phyloP scores from a whole-genome alignment of 2,797 vertebrate genomes.

The Miichthys miiuy region DNA sequence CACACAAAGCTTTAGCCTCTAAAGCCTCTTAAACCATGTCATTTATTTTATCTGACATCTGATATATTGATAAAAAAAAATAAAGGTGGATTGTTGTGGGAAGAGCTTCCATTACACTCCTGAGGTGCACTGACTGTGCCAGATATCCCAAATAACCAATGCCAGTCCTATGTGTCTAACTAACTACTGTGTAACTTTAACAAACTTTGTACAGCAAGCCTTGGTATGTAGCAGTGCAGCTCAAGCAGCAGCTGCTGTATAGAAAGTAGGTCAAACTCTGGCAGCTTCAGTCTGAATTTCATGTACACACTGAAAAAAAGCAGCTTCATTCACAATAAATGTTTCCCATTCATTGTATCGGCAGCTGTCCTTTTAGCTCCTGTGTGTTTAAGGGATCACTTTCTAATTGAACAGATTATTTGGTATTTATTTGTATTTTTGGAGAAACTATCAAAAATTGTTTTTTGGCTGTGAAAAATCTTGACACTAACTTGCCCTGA shows the following conservation, averaged over 20 bases:
- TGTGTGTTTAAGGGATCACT: neutral
- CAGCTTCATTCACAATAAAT: neutral
- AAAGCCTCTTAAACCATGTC: neutral
- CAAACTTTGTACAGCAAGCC: neutral
- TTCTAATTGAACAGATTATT: neutral
- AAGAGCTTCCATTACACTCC: neutral
- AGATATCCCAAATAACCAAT: neutral
- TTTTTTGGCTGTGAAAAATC: neutral
- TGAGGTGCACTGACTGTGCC: no score
- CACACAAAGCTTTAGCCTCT: neutral
- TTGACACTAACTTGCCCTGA: neutral
- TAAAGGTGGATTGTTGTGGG: neutral
- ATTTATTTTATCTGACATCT: neutral
- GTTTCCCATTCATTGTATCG: neutral
- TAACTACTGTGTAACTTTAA: neutral
- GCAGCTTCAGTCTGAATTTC: neutral
- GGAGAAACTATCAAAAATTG: neutral
- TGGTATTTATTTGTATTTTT: neutral
- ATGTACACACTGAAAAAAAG: neutral
- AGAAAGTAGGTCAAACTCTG: conserved; percentile 8
- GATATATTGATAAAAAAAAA: neutral
- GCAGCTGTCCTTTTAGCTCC: neutral
- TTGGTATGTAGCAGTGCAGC: neutral
- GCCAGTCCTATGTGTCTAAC: neutral
- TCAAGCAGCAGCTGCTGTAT: conserved; percentile 12